Evolutionary conservation across 2,113 vertebrate genomes (phyloP), one percentile per base, ranked within the genome.

Genomic region (Pomatorhinus ruficollis): DNA sequence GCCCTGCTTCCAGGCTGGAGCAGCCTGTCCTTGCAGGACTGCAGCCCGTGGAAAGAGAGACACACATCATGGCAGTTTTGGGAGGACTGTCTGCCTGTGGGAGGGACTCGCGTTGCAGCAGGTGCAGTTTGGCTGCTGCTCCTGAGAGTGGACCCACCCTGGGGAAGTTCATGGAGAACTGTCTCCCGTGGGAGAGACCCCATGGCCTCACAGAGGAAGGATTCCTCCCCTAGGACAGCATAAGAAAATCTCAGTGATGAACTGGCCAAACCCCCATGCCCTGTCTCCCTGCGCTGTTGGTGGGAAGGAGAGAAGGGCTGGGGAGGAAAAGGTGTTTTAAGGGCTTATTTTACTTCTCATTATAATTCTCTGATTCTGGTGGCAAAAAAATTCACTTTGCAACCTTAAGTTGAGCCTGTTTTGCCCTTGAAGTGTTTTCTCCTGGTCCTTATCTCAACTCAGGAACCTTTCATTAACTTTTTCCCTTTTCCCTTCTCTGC

Each of bases 81-180:
- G 44, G 17, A 50, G 44, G 35, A 20, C 4, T 61, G 16, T 25
- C 0, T 49, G 25, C 25, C 33, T 3, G 1, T 18, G 16, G 22
- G 8, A 3, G 17, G 13, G 5, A 8, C 4, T 40, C 57, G 15
- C 0, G 0, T 4, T 77, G 7, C 35, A 49, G 9, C 27, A 15
- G 27, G 7, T 60, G n/a, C 1, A 1, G 35, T 25, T 5, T 1
- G 7, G 5, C 22, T 50, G 57, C 57, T 77, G 30, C 23, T 40
- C 0, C 0, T 40, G 45, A 33, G 57, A 77, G n/a, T 4, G n/a
- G 27, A 49, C 15, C 33, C 20, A 14, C 1, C 0, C 27, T 2
- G 2, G 15, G 2, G 22, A 39, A 27, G 8, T 63, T 77, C 17
- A 4, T 0, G 1, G 35, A 61, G 22, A 31, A 4, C 35, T 33